Evolutionary conservation across 2,888 invertebrate genomes (phyloP).

Genomic region (Ophioninae sp.): DNA sequence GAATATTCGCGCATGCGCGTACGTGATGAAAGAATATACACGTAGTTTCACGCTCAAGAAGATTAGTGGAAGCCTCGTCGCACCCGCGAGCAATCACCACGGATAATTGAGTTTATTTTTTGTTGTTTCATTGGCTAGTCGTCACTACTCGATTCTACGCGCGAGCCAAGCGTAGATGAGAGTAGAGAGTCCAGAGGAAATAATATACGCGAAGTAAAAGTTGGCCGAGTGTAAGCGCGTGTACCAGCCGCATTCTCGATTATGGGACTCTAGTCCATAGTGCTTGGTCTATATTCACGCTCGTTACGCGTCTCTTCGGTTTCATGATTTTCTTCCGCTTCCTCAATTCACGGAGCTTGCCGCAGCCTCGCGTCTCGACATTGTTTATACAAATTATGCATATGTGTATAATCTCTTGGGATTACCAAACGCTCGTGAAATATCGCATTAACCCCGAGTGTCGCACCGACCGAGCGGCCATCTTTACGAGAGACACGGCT

Average conservation of each 20-base stretch:
- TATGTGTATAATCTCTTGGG: no score
- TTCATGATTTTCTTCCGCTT: slow-evolving; percentile 17
- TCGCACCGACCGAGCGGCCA: no score
- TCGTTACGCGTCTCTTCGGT: slow-evolving; percentile 24
- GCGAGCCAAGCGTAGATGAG: slow-evolving; percentile 12
- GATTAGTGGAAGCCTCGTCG: not conserved
- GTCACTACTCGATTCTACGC: slow-evolving; percentile 21
- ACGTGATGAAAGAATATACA: not conserved
- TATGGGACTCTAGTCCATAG: slow-evolving; percentile 36
- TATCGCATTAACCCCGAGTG: no score
- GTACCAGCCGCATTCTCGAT: slow-evolving; percentile 17
- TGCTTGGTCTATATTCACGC: slow-evolving; percentile 31
- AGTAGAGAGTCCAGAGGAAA: slow-evolving; percentile 24
- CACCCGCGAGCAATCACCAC: not conserved
- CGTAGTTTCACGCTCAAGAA: not conserved
- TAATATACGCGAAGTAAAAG: slow-evolving; percentile 76
- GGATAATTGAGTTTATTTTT: slow-evolving; percentile 7
- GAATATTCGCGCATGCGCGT: not conserved
- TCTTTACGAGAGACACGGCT: no score
- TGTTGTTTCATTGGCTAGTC: slow-evolving; percentile 36
- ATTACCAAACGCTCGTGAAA: no score
- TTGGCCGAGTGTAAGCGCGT: slow-evolving; percentile 66
- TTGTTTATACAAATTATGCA: not conserved
- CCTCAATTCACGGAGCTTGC: not conserved
- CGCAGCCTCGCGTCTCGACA: not conserved